Evolutionary conservation across 2,797 vertebrate species (phyloP).

Genomic region (Cossypha caffra): DNA sequence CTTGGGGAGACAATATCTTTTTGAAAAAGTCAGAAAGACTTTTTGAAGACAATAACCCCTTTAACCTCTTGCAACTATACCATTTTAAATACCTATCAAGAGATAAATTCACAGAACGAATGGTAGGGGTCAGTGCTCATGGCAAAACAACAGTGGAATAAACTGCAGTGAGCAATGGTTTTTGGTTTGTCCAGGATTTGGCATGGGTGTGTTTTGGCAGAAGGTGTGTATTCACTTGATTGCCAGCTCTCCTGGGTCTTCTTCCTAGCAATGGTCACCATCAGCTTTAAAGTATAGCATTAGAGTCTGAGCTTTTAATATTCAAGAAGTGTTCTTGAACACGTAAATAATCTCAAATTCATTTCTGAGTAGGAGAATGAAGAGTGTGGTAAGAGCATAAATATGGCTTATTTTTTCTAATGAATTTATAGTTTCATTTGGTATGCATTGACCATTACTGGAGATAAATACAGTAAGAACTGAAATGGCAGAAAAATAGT

Average conservation of each 20-base stretch:
- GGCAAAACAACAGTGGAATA: neutral
- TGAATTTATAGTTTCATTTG: neutral
- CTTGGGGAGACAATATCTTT: too few species aligned
- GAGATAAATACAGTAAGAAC: neutral
- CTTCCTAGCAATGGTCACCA: accelerated
- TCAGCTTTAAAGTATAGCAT: neutral
- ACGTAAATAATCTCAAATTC: neutral
- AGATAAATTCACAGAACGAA: neutral
- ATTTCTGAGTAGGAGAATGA: neutral
- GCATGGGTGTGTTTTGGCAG: neutral
- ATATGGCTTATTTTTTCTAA: neutral
- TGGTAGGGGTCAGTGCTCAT: neutral
- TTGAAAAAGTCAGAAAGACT: too few species aligned
- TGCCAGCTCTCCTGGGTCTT: neutral
- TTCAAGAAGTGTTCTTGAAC: neutral
- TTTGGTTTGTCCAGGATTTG: neutral
- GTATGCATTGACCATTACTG: neutral
- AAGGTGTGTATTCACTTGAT: neutral
- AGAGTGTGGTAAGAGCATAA: neutral
- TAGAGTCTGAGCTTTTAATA: neutral
- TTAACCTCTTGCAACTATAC: neutral
- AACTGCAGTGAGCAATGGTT: neutral
- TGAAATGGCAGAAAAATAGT: neutral
- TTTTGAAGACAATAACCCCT: neutral
- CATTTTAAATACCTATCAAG: neutral